A percentile compares a stretch with the other conserved stretches of the same genome.
Conservation (phyloP, 2,113 vertebrate species). For the Hyperopisus bebe region DNA sequence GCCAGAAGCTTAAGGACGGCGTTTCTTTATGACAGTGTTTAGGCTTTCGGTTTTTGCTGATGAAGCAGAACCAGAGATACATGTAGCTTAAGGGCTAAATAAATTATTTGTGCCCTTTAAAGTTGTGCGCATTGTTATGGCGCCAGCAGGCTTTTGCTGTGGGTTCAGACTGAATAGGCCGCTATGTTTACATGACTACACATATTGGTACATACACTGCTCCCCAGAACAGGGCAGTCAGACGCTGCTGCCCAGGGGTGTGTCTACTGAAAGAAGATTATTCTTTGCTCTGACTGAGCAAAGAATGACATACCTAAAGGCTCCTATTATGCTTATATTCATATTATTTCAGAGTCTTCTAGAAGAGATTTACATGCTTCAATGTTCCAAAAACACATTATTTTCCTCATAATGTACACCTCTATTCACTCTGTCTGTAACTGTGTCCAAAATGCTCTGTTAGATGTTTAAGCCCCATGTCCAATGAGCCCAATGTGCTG, state of each 20-base stretch:
- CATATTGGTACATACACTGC: background rate
- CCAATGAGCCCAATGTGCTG: background rate
- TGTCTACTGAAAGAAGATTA: background rate
- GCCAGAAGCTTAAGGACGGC: background rate
- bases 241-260: background rate
- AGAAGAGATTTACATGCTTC: background rate
- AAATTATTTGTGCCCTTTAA: background rate
- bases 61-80: background rate
- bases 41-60: background rate
- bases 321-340: background rate
- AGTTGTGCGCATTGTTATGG: background rate
- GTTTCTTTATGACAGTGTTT: background rate
- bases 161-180: background rate
- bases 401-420: background rate
- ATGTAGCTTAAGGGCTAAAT: background rate
- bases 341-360: background rate
- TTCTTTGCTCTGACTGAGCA: background rate
- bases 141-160: background rate
- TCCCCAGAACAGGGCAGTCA: background rate
- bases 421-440: background rate
- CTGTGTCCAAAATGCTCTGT: background rate
- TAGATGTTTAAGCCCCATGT: background rate
- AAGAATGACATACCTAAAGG: background rate
- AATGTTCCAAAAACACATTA: background rate
- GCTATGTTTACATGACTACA: background rate